These are phyloP conservation scores for Agriopis aurantiaria DNA, from an alignment of 2,888 invertebrate species.

Conservation along the genomic window DNA sequence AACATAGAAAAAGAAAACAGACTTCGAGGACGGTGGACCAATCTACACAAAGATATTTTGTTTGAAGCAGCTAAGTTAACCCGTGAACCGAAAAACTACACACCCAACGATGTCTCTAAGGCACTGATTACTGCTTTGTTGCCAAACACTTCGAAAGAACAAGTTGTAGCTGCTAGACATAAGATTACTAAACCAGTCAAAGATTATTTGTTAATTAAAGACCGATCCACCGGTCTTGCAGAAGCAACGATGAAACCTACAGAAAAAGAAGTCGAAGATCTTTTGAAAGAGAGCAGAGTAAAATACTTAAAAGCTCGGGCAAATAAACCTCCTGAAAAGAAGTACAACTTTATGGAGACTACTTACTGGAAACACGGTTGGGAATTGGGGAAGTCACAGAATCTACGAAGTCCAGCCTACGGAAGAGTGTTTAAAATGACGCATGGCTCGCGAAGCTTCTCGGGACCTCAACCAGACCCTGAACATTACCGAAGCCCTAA, in stretches of 20 bases:
- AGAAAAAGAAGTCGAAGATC: constrained; percentile 17
- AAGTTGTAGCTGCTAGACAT: constrained; percentile 14
- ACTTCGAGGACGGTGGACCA: not conserved
- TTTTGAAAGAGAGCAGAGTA: constrained; percentile 34
- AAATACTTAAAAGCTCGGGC: constrained; percentile 45
- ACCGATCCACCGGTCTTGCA: not conserved
- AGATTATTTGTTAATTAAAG: constrained; percentile 15
- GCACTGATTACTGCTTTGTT: not conserved
- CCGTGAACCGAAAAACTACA: not conserved
- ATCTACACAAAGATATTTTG: not conserved
- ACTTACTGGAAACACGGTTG: constrained; percentile 48
- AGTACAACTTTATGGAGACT: constrained; percentile 48
- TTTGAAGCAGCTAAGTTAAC: not conserved
- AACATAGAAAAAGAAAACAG: not conserved
- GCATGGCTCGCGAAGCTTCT: not conserved
- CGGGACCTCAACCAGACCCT: not conserved
- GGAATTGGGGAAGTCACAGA: constrained; percentile 39
- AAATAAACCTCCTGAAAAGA: constrained; percentile 42
- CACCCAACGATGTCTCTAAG: not conserved
- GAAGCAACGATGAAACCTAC: not conserved
- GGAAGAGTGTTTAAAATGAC: not conserved
- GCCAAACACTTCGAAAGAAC: not conserved
- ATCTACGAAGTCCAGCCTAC: not conserved
- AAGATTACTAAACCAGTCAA: constrained; percentile 28
- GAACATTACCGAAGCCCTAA: not conserved